Percentiles rank a stretch among this genome's conserved stretches.
Evolutionary conservation across 1,140 invertebrate species (phyloP).

Genomic region (Batillaria attramentaria): DNA sequence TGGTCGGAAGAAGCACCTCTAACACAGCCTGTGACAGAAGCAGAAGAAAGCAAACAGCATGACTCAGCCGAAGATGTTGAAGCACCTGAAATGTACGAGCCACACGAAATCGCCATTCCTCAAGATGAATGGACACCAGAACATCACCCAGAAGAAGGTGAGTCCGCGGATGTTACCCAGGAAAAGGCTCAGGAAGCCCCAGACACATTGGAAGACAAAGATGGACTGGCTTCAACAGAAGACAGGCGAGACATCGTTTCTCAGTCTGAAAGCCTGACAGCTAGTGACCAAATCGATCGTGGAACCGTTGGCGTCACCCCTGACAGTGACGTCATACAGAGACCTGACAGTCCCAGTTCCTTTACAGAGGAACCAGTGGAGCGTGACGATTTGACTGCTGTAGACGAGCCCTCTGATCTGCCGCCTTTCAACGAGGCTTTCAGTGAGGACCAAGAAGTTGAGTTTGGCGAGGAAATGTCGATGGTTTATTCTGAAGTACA

Average conservation of each 20-base stretch:
- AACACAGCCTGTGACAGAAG: too few relatives aligned
- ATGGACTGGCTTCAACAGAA: too few relatives aligned
- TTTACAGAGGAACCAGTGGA: conserved; percentile 8
- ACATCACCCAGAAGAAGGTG: too few relatives aligned
- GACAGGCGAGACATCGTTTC: too few relatives aligned
- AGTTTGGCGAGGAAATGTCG: conserved; percentile 6
- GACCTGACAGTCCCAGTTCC: conserved; percentile 27
- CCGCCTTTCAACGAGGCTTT: conserved; percentile 15
- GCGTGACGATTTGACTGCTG: neutral
- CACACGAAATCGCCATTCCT: too few relatives aligned
- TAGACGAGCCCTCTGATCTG: neutral
- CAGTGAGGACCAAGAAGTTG: neutral
- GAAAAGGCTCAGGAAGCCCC: too few relatives aligned
- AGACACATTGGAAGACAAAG: too few relatives aligned
- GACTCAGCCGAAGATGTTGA: neutral
- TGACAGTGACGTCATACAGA: neutral
- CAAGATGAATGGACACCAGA: too few relatives aligned
- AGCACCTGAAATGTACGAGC: neutral
- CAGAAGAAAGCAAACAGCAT: too few relatives aligned
- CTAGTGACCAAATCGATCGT: neutral
- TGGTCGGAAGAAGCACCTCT: neutral
- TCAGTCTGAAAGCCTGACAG: too few relatives aligned
- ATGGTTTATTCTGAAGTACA: too few relatives aligned
- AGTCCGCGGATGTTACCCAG: too few relatives aligned
- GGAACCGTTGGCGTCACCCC: neutral